Evolutionary conservation across 2,113 vertebrate species (phyloP).

Genomic region (Phyllostomus discolor): DNA sequence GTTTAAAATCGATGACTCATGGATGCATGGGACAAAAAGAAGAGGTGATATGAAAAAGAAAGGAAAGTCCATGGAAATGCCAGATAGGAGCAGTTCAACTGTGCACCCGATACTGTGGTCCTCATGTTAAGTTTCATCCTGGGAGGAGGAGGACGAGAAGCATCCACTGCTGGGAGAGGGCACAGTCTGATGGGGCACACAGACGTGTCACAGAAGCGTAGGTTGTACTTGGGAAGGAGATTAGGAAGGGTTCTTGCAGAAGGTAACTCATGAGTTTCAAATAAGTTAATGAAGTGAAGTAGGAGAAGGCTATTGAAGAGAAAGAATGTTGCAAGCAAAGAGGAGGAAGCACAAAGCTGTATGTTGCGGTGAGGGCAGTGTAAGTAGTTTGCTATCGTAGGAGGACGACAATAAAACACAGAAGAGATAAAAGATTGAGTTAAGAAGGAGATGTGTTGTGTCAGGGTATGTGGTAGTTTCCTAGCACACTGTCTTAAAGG

Average conservation of each 20-base stretch:
- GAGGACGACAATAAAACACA: not conserved
- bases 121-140: too few species aligned
- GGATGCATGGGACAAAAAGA: accelerated
- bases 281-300: not conserved
- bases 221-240: not conserved
- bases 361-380: accelerated
- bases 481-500: not conserved
- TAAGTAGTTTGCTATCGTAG: too few species aligned
- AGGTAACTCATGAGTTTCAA: not conserved
- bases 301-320: not conserved
- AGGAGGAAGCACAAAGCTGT: not conserved
- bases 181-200: not conserved
- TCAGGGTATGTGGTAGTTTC: not conserved
- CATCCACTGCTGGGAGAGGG: not conserved
- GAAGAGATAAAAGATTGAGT: not conserved
- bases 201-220: accelerated
- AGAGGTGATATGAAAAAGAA: not conserved
- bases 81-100: accelerated
- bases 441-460: not conserved
- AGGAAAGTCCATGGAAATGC: not conserved
- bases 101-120: accelerated
- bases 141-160: not conserved
- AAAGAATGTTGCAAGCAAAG: not conserved
- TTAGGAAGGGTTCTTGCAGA: not conserved
- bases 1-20: not conserved